Base-by-base conservation (phyloP, 2,797 vertebrate species). In the Cichlasoma orientale region DNA sequence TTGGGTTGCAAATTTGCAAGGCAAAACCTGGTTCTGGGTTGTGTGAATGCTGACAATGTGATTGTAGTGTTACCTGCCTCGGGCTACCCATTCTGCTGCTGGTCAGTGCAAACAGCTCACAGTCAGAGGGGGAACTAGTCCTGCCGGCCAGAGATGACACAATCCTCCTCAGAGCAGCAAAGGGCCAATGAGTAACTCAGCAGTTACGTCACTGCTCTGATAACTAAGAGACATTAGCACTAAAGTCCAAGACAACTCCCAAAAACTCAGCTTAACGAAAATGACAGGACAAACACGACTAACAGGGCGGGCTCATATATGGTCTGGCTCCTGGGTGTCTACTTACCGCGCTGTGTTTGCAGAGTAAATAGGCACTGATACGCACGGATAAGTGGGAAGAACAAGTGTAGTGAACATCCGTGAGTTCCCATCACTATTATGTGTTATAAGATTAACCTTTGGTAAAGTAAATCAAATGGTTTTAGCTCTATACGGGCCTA, bases 1-100 rank as follows among this genome's bases (percentile, higher is more conserved):
- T 72, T 75, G 44, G 75, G 77, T 84, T 86, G 81, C 83, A 54
- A 69, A 93, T 95, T 94, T 94, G 93, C 93, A 91, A 95, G 86
- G 86, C 93, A 95, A 95, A 94, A 80, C 18, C 18, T 16, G 54
- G 10, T 74, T 72, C 38, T 36, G 75, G 54, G 66, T 57, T 55
- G 72, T 55, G 73, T 44, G 82, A 76, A 77, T 69, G 72, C 85
- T 90, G 89, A 86, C 88, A 74, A 38, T 71, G 86, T 86, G 86
- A 86, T 52, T 80, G 88, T 33, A 70, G 78, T 21, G 77, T 77
- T 83, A 78, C 71, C 83, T 72, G 85, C 88, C 84, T 41, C 3
- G 1, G 81, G 86, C 84, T 3, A 41, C 70, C 57, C 69, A 69
- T 77, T 74, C 53, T 89, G 89, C 90, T 77, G 76, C 59, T 53